Percentiles rank a stretch among this genome's conserved stretches.
phyloP scores from a whole-genome alignment of 2,888 invertebrate species.

The Rotaria magnacalcarata region DNA sequence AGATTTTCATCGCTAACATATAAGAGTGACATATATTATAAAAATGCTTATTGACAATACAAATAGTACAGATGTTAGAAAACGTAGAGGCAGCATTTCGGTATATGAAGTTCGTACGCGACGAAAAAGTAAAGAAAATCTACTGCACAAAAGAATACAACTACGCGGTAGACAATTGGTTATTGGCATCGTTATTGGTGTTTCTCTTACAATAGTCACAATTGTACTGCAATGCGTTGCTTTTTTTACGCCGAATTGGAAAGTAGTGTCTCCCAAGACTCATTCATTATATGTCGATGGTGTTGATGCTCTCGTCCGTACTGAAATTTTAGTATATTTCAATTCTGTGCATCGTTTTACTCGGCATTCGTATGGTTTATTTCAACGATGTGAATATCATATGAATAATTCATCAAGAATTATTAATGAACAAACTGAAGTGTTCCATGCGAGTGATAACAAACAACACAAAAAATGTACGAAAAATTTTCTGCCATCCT shows the following conservation, averaged over 20 bases:
- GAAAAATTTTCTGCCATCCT: not conserved
- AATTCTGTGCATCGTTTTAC: conserved; percentile 24
- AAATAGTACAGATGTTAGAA: not conserved
- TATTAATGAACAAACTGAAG: too few species aligned
- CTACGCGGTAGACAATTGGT: not conserved
- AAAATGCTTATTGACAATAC: not conserved
- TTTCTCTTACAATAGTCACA: not conserved
- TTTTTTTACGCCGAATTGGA: conserved; percentile 31
- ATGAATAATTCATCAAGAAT: not conserved
- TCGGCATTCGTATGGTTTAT: conserved; percentile 20
- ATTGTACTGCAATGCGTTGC: not conserved
- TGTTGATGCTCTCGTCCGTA: conserved; percentile 20
- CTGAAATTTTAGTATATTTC: not conserved
- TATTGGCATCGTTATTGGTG: not conserved
- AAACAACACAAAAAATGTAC: not conserved
- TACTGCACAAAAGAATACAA: too few species aligned
- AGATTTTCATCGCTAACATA: not conserved
- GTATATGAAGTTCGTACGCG: too few species aligned
- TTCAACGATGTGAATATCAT: conserved; percentile 28
- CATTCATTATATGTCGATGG: conserved; percentile 26
- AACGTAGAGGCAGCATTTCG: not conserved
- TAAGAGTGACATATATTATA: not conserved
- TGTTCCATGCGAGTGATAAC: too few species aligned
- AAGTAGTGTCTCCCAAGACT: not conserved
- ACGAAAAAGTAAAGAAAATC: too few species aligned